Base-by-base conservation (phyloP, 2,113 vertebrate species). In the Sylvia atricapilla region DNA sequence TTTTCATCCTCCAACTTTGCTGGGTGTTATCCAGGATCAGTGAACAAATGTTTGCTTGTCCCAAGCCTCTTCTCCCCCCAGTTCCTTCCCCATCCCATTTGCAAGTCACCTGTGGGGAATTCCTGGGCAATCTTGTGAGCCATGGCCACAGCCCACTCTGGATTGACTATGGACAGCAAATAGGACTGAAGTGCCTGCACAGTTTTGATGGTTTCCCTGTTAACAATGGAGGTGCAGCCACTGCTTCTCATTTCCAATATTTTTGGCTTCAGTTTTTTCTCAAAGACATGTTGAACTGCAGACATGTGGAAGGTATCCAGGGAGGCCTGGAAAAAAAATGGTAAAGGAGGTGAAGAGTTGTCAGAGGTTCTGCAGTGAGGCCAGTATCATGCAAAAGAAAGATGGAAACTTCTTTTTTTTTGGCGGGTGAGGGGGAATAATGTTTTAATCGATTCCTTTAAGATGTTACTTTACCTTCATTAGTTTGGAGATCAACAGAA, bases 121-220 rank as follows among this genome's bases (percentile, higher is more conserved):
- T 99, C 99, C 97, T 99, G 99, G 53, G 98, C 97, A 60, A 99
- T 98, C 85, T 97, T 99, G 97, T 99, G 98, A 62, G 99, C 98
- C 1, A 99, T 99, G 53, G 99, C 99, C 14, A 98, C 98, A 1
- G 99, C 99, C 98, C 98, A 99, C 95, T 99, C 99, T 0, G 97
- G 98, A 78, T 98, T 99, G 79, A 98, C 96, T 49, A 99, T 99
- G 39, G 98, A 98, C n/a, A 98, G 91, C 23, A 99, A 91, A 89
- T 99, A 99, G 18, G 97, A 98, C 93, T 99, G 98, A 52, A 99
- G 98, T 3, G 97, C 98, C 78, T 98, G 97, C 1, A 98, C 97
- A 12, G 98, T 98, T 86, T 97, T 43, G 13, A 55, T 47, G 56
- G 66, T 79, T 70, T 99, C 98, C 89, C 98, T 99, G 77, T 94